These are phyloP conservation scores for Ageneiosus marmoratus DNA, from an alignment of 2,113 vertebrate species.

Conservation along the genomic window DNA sequence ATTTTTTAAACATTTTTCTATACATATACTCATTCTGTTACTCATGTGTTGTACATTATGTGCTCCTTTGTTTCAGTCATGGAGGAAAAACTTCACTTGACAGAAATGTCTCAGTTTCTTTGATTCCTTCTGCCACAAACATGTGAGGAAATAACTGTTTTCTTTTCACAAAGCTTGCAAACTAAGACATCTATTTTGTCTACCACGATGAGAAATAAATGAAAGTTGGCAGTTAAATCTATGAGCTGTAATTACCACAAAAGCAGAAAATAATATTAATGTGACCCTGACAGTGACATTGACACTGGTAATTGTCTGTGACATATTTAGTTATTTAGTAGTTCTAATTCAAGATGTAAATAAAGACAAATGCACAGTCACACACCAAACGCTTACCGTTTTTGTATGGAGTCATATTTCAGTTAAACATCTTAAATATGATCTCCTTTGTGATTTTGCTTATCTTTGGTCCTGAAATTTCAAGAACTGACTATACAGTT, in stretches of 20 bases:
- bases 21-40: no score
- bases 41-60: no score
- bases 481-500: not conserved
- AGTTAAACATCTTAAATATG: not conserved
- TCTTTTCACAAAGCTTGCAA: conserved; percentile 2
- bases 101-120: no score
- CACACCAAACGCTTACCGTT: not conserved
- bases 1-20: no score
- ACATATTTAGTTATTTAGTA: conserved; percentile 5
- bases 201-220: conserved; percentile 6
- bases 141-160: not conserved
- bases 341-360: not conserved
- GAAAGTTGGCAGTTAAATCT: not conserved
- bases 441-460: not conserved
- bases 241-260: not conserved
- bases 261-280: not conserved
- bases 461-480: not conserved
- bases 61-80: no score
- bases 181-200: not conserved
- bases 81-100: no score
- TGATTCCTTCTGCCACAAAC: no score
- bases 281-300: no score
- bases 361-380: not conserved
- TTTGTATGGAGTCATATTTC: not conserved
- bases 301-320: not conserved